Evolutionary conservation across 2,797 vertebrate genomes (phyloP), one percentile per base, ranked within the genome.

Genomic region (Strix occidentalis): DNA sequence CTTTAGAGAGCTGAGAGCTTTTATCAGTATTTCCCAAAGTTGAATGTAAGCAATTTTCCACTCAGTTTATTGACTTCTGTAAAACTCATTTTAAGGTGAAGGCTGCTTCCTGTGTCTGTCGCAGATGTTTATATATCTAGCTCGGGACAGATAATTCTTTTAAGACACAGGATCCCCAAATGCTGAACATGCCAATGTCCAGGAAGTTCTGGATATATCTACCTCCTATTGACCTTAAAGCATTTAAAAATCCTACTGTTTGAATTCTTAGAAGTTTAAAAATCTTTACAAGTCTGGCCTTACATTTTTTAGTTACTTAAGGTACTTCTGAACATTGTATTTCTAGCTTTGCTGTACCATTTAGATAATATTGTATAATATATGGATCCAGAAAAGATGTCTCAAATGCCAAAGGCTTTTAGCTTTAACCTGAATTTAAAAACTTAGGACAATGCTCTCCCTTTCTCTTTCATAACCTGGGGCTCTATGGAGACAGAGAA

Each of bases 401-500:
- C 28, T 70, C 43, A 89, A 78, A 89, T 72, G 60, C 46, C 83
- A 58, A 74, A 95, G 68, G 35, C 56, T 74, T 64, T 89, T 87
- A 77, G 25, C 60, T 68, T 79, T 80, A 85, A 60, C 39, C 33
- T 82, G n/a, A 51, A 76, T 96, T 86, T 33, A 13, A 89, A 88
- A 96, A 50, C 58, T 65, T 65, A 57, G 53, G 46, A 76, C 65
- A 71, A 26, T 72, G 50, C 6, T 90, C 46, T 94, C 33, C 25
- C 46, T 95, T 91, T 86, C 57, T 70, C 54, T 86, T 91, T 89
- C 70, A 82, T 79, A 85, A 89, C 89, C 60, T 84, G 16, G 9
- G 63, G 37, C 77, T 95, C 35, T 63, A 35, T 7, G 35, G 39
- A 88, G 31, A 60, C 48, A 94, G 82, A 93, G 65, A 88, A 89